These are phyloP conservation scores for Campoletis sonorensis DNA, from an alignment of 1,140 invertebrate species.

Conservation along the genomic window DNA sequence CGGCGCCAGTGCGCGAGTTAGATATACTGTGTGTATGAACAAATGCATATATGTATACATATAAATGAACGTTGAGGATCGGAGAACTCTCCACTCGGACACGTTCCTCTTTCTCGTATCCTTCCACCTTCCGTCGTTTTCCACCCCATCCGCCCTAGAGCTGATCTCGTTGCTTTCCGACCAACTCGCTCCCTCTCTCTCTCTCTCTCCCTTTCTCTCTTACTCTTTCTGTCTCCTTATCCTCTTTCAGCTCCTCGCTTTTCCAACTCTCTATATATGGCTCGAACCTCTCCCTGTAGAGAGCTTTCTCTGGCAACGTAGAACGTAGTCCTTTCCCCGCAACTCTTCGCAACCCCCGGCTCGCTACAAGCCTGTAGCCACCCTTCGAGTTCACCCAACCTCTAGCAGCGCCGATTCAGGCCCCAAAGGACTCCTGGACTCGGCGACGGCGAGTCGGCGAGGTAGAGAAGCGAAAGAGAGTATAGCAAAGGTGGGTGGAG, in stretches of 20 bases:
- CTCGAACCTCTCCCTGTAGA: conserved; percentile 29
- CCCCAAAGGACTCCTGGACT: conserved; percentile 52
- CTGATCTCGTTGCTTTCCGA: conserved; percentile 19
- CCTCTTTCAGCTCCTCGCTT: conserved; percentile 17
- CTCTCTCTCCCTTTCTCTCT: background rate
- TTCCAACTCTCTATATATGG: conserved; percentile 27
- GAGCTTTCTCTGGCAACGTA: conserved; percentile 32
- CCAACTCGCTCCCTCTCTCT: background rate
- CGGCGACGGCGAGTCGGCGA: conserved; percentile 43
- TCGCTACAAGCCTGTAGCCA: conserved; percentile 10
- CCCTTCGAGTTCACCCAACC: conserved; percentile 33
- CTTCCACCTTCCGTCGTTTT: conserved; percentile 41
- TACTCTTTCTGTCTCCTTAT: conserved; percentile 6
- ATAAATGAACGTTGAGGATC: background rate
- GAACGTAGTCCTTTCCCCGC: conserved; percentile 21
- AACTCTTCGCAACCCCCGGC: conserved; percentile 27
- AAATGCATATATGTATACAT: background rate
- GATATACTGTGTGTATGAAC: background rate
- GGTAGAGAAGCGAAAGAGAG: conserved; percentile 31
- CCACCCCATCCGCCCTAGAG: conserved; percentile 37
- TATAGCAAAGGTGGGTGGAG: conserved; percentile 10
- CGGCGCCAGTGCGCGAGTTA: conserved; percentile 26
- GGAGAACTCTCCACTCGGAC: conserved; percentile 37
- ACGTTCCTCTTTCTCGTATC: conserved; percentile 44
- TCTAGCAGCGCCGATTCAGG: conserved; percentile 45